phyloP scores from a whole-genome alignment of 2,888 invertebrate genomes.

The Ophion obscuratus region DNA sequence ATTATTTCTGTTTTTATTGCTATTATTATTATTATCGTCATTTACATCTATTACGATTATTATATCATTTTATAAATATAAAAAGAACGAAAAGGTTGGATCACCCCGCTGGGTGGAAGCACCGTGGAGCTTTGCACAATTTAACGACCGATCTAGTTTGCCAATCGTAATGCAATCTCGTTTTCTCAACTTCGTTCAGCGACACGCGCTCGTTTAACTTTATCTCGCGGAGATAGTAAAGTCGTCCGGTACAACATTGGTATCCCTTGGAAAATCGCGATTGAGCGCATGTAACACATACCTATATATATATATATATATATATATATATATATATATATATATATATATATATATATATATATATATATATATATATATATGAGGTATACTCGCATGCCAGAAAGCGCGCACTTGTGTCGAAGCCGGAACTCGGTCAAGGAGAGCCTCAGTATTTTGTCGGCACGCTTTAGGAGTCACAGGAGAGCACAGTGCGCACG shows the following conservation, averaged over 20 bases:
- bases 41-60: background rate
- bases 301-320: too few relatives aligned
- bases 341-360: too few relatives aligned
- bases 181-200: background rate
- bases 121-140: conserved; percentile 30
- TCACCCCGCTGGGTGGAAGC: background rate
- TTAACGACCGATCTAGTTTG: conserved; percentile 33
- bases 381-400: background rate
- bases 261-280: conserved; percentile 36
- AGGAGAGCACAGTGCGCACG: conserved; percentile 20
- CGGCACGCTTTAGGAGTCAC: conserved; percentile 49
- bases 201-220: conserved; percentile 12
- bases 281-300: conserved; percentile 21
- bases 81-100: background rate
- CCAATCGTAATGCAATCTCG: conserved; percentile 52
- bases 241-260: conserved; percentile 29
- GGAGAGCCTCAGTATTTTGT: conserved; percentile 64
- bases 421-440: conserved; percentile 59
- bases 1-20: too few relatives aligned
- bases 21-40: too few relatives aligned
- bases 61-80: too few relatives aligned
- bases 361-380: too few relatives aligned
- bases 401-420: conserved; percentile 7
- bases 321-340: too few relatives aligned
- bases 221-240: conserved; percentile 43